phyloP scores from a whole-genome alignment of 2,797 vertebrate genomes.

The Adelosebastes latens region DNA sequence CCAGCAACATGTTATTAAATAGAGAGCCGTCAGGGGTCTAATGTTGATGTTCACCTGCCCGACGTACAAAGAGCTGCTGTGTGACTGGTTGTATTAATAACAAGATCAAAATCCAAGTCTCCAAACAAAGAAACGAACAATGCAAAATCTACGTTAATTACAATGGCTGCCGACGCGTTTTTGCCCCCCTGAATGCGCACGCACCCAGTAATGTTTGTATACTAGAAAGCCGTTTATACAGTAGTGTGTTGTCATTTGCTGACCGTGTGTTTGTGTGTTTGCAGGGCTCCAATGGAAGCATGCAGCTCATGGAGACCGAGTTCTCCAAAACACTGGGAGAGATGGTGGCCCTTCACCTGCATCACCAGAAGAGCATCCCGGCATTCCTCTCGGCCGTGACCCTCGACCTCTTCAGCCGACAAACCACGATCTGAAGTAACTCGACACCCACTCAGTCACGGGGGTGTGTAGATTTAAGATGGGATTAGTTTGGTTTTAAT shows the following conservation, averaged over 20 bases:
- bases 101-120: no score
- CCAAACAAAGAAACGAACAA: no score
- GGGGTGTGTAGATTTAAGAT: not conserved
- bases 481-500: not conserved
- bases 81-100: no score
- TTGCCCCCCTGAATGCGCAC: no score
- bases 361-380: slow-evolving; percentile 95
- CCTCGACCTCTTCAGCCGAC: slow-evolving; percentile 93
- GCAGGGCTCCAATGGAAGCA: slow-evolving; percentile 74
- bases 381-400: slow-evolving; percentile 86
- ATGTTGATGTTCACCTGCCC: no score
- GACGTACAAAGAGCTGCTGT: no score
- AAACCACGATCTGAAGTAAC: slow-evolving; percentile 70
- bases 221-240: no score
- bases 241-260: not conserved
- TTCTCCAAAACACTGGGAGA: slow-evolving; percentile 89
- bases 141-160: no score
- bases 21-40: no score
- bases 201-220: no score
- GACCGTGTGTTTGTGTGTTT: not conserved
- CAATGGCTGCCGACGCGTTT: no score
- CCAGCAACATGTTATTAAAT: no score
- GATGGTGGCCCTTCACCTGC: slow-evolving; percentile 91
- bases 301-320: slow-evolving; percentile 90
- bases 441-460: not conserved